These are phyloP conservation scores for Geophilus truncorum DNA, from an alignment of 2,888 invertebrate species.

Conservation along the genomic window DNA sequence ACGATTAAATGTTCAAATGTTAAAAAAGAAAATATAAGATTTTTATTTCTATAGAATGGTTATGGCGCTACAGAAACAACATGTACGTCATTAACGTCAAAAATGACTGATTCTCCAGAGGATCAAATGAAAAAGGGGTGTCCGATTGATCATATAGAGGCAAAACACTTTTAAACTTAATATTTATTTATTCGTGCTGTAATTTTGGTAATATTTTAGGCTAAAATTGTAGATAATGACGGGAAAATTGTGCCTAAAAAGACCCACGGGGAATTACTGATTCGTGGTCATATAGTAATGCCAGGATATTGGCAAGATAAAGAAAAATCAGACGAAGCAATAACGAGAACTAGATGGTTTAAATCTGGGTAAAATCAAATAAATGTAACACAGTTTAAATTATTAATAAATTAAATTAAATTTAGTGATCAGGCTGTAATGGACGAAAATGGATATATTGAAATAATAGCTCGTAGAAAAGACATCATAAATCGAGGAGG, in stretches of 20 bases:
- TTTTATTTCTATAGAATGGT: not conserved
- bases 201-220: slow-evolving; percentile 36
- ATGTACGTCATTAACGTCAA: not conserved
- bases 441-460: slow-evolving; percentile 52
- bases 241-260: slow-evolving; percentile 62
- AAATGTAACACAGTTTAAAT: not conserved
- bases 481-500: slow-evolving; percentile 55
- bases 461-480: slow-evolving; percentile 54
- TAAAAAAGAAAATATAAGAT: not conserved
- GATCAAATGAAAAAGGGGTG: not conserved
- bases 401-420: not conserved
- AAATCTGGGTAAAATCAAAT: slow-evolving; percentile 61
- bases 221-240: slow-evolving; percentile 44
- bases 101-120: not conserved
- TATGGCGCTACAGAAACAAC: not conserved
- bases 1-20: not conserved
- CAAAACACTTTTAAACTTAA: no score
- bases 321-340: slow-evolving; percentile 63
- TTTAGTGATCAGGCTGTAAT: slow-evolving; percentile 49
- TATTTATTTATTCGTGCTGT: not conserved
- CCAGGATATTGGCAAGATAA: slow-evolving; percentile 74
- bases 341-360: slow-evolving; percentile 69
- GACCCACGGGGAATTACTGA: slow-evolving; percentile 66
- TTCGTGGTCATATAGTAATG: slow-evolving; percentile 73
- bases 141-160: not conserved